Conservation (phyloP, 1,140 invertebrate genomes). For the Bicyclus anynana region DNA sequence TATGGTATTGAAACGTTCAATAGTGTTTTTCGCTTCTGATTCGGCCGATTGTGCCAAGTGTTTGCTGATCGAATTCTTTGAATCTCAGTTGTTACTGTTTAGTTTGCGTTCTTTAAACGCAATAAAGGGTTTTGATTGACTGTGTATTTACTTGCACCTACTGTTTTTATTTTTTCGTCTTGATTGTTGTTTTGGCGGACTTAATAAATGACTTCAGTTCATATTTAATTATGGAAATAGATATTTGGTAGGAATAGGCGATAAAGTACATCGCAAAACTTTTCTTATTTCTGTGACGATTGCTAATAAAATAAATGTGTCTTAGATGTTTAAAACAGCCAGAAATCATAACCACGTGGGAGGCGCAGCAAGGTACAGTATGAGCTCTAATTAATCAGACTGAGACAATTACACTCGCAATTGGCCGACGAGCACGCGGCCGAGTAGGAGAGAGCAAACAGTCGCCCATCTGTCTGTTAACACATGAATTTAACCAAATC, state of each 20-base stretch:
- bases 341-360: no score
- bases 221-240: no score
- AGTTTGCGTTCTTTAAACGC: conserved; percentile 8
- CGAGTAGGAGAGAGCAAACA: conserved; percentile 41
- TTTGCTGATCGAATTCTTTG: conserved; percentile 37
- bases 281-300: no score
- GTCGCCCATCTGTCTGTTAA: conserved; percentile 66
- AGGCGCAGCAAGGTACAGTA: conserved; percentile 11
- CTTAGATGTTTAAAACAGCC: neutral
- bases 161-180: neutral
- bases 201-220: no score
- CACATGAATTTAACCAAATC: conserved; percentile 75
- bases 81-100: conserved; percentile 28
- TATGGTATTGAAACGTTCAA: conserved; percentile 50
- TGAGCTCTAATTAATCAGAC: conserved; percentile 54
- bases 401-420: conserved; percentile 43
- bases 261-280: no score
- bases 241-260: no score
- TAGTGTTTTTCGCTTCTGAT: conserved; percentile 70
- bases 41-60: conserved; percentile 65
- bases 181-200: neutral
- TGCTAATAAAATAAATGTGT: neutral
- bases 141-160: neutral
- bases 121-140: neutral
- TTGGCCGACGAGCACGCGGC: conserved; percentile 18